Base-by-base conservation (phyloP, 2,888 invertebrate genomes). In the Atherix ibis region DNA sequence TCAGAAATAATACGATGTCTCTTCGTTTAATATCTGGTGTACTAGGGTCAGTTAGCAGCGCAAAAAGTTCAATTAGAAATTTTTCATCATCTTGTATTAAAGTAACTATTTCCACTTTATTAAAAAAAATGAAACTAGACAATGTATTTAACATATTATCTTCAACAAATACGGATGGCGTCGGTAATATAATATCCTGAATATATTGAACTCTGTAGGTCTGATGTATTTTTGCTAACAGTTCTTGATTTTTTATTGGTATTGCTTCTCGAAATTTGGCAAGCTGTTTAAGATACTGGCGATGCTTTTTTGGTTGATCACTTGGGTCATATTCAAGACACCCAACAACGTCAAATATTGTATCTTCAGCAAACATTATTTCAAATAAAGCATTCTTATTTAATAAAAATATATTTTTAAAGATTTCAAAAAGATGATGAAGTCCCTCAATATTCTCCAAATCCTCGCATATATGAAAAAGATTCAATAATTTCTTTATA, bases 131-230 rank as follows among this genome's bases (percentile, higher is more conserved):
- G 70, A 97, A 97, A 70, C 94, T 95, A 58, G 87, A 89, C 52
- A 99, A 69, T 40, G 94, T 91, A 52, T 92, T 94, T 44, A 98
- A 72, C 76, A 97, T 80, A 62, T 97, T 98, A 63, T 99, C 99
- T 59, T 99, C 99, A 63, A 97, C 98, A 64, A 97, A 98, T 49
- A 99, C 88, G 46, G 94, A 94, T 9, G 98, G 97, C 31, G 97
- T 91, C 16, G 98, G 98, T 55, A 99, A 68, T 50, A 98, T 97
- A 50, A 97, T 94, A 65, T 99, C 98, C 57, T 88, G 87, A 52
- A 98, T 95, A 65, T 99, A 99, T 68, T 99, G 98, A 53, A 98
- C 95, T 61, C 97, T 76, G 66, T 95, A 98, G 36, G 97, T 98
- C 66, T 98, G 97, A 66, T 99, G 98, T 49, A 99, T 99, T 72